These are phyloP conservation scores for Hycleus phaleratus DNA, from an alignment of 1,140 invertebrate species.

Conservation along the genomic window DNA sequence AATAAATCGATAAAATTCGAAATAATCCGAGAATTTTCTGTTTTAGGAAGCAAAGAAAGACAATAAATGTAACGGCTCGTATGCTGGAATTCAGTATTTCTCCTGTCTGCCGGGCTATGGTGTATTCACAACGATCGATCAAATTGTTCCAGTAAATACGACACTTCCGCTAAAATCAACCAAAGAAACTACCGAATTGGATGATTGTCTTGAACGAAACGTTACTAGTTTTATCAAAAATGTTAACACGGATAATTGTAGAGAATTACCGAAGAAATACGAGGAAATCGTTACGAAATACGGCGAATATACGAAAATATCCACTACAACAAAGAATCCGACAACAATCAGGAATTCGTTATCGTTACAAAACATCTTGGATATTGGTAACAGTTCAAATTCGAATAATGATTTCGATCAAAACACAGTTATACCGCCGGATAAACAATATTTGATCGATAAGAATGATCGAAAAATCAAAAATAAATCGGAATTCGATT, in stretches of 20 bases:
- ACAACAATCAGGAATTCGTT: conserved; percentile 29
- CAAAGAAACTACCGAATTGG: conserved; percentile 11
- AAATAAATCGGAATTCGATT: conserved; percentile 37
- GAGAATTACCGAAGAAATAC: conserved; percentile 10
- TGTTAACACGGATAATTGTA: background rate
- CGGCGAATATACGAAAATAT: conserved; percentile 23
- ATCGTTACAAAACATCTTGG: conserved; percentile 35
- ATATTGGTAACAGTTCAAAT: conserved; percentile 28
- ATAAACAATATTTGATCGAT: conserved; percentile 32
- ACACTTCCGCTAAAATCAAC: background rate
- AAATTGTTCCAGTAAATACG: conserved; percentile 23
- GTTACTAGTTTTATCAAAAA: conserved; percentile 25
- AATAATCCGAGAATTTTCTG: conserved; percentile 15
- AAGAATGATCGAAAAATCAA: conserved; percentile 22
- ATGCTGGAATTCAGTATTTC: conserved; percentile 36
- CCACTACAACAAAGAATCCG: conserved; percentile 19
- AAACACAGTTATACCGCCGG: conserved; percentile 36
- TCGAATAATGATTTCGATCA: conserved; percentile 40
- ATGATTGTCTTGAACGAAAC: conserved; percentile 27
- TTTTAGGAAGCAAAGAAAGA: conserved; percentile 36
- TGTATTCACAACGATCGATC: conserved; percentile 36
- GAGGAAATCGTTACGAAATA: conserved; percentile 32
- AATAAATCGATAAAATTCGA: too few species aligned
- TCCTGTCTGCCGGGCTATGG: conserved; percentile 32
- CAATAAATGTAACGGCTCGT: conserved; percentile 33